Conservation (phyloP, 2,113 vertebrate species). For the Chitala chitala region DNA sequence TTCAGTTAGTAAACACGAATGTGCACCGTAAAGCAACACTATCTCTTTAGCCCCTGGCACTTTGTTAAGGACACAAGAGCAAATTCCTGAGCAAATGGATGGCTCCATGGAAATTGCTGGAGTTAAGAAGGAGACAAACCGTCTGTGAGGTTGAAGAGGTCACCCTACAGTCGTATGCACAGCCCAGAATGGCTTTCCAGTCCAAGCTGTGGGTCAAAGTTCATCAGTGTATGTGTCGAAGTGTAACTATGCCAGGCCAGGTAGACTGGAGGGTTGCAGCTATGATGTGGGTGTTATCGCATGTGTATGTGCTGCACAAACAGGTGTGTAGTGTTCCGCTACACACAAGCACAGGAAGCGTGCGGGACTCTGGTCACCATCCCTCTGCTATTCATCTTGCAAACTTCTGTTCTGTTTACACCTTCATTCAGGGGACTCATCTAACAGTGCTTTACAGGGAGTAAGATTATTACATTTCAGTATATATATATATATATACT, state of each 20-base stretch:
- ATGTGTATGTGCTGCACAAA: neutral
- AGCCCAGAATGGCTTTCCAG: neutral
- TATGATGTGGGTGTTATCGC: neutral
- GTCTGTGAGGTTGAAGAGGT: neutral
- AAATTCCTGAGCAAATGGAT: neutral
- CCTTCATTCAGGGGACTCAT: neutral
- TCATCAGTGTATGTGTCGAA: neutral
- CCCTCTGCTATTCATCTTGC: too few relatives aligned
- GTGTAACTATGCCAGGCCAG: neutral
- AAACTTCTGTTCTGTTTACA: neutral
- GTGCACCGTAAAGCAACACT: neutral
- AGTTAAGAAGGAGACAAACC: neutral
- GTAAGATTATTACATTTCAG: neutral
- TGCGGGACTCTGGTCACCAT: too few relatives aligned
- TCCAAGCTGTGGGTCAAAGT: neutral
- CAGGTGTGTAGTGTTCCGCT: neutral
- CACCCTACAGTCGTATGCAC: neutral
- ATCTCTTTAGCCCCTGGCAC: neutral
- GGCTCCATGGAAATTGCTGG: neutral
- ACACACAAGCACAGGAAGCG: neutral
- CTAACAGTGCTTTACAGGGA: neutral
- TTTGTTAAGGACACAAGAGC: neutral
- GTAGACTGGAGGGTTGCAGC: neutral
- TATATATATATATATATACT: too few relatives aligned
- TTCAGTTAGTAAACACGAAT: slow-evolving; percentile 3